Evolutionary conservation across 1,140 invertebrate genomes (phyloP), one percentile per base, ranked within the genome.

Genomic region (Subanguina moxae): DNA sequence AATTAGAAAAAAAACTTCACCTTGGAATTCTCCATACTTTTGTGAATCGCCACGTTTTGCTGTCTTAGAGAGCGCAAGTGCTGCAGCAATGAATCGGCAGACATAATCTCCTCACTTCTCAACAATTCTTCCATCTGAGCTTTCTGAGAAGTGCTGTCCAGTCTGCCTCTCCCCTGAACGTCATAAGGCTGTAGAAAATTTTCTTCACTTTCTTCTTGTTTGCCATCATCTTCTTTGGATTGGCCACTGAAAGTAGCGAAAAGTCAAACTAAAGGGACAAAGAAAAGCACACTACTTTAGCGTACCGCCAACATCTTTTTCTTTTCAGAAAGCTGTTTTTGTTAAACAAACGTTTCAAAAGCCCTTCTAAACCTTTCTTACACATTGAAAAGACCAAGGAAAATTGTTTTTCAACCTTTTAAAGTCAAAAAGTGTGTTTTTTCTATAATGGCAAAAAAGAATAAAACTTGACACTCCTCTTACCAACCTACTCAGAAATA

Each of bases 1-100:
- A n/a, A n/a, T n/a, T n/a, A 25, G n/a, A 28, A 30, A 67, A 67
- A 71, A 32, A 67, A 27, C 13, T 13, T 1, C 19, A 72, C 70
- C 57, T 69, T 72, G n/a, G 71, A 75, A 21, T 25, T 43, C 17
- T 72, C 74, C 28, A 73, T 27, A 30, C 65, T 21, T 72, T 61
- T 30, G 57, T 71, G 74, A 19, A 71, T 19, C 19, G n/a, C 0
- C n/a, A 28, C 17, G 25, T 74, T 32, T 23, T 57, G 69, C 30
- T 71, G 69, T 64, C 65, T 11, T 11, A 67, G 21, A 1, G 21
- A 42, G 58, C 62, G 65, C 30, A 66, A 66, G 9, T 11, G 32
- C 3, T 67, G n/a, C 13, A 27, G 21, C 8, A 30, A 25, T n/a
- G 57, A 23, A 67, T 32, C 42, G 9, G 56, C 63, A 15, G 63